These are phyloP conservation scores for Antheraea mylitta DNA, from an alignment of 1,140 invertebrate genomes.

Conservation along the genomic window DNA sequence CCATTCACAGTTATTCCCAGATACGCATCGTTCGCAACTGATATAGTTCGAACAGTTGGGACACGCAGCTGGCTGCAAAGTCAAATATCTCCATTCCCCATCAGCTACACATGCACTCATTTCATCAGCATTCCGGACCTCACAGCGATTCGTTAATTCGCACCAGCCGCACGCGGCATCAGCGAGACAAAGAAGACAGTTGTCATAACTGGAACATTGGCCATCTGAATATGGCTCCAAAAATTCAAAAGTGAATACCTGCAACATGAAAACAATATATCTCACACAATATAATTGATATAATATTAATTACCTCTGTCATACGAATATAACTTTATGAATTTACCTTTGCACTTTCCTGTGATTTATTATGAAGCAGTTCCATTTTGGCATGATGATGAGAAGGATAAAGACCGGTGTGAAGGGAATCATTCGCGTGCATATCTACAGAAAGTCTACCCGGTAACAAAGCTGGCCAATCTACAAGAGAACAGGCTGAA, in stretches of 20 bases:
- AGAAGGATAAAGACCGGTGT: constrained; percentile 72
- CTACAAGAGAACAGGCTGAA: constrained; percentile 81
- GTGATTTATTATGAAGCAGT: constrained; percentile 85
- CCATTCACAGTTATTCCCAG: constrained; percentile 91
- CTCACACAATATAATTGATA: background rate
- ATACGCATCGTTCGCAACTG: constrained; percentile 89
- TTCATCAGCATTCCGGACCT: constrained; percentile 83
- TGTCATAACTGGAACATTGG: constrained; percentile 88
- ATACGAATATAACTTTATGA: constrained; percentile 1
- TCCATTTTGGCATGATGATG: constrained; percentile 89
- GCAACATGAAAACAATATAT: constrained; percentile 27
- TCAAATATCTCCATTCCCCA: constrained; percentile 88
- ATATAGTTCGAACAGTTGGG: constrained; percentile 93
- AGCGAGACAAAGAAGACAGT: constrained; percentile 92
- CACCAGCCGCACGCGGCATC: constrained; percentile 96
- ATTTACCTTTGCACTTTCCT: constrained; percentile 84
- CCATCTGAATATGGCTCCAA: constrained; percentile 91
- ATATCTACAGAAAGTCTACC: constrained; percentile 85
- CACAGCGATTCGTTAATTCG: constrained; percentile 83
- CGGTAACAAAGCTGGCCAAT: constrained; percentile 79
- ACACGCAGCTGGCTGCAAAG: constrained; percentile 89
- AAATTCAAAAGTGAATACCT: constrained; percentile 93
- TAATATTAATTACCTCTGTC: no score
- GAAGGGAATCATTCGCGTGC: constrained; percentile 81
- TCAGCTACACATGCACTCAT: constrained; percentile 79